phyloP scores from a whole-genome alignment of 2,113 vertebrate species.

The Takifugu flavidus region DNA sequence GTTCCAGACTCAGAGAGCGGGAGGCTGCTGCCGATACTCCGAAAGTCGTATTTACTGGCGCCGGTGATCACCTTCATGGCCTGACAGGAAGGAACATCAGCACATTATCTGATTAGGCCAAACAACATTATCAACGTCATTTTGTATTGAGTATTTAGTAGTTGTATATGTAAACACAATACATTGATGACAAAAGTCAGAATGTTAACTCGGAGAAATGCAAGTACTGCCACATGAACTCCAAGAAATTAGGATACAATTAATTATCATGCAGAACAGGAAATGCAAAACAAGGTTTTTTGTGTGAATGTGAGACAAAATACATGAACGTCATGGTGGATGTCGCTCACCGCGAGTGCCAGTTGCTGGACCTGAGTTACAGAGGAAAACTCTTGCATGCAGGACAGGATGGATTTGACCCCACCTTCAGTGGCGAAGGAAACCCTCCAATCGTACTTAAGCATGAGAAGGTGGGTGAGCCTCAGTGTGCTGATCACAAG shows the following conservation, averaged over 20 bases:
- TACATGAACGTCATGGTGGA: neutral
- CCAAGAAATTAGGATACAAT: too few relatives aligned
- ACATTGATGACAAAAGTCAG: too few relatives aligned
- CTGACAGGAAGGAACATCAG: slow-evolving; percentile 54
- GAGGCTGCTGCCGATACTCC: slow-evolving; percentile 55
- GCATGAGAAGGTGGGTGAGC: slow-evolving; percentile 82
- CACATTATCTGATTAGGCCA: neutral
- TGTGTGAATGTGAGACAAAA: neutral
- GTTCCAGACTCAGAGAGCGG: slow-evolving; percentile 78
- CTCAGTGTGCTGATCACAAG: slow-evolving; percentile 76
- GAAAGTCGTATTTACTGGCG: slow-evolving; percentile 77
- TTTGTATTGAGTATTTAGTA: too few relatives aligned
- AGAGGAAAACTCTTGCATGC: slow-evolving; percentile 83
- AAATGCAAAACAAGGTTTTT: too few relatives aligned
- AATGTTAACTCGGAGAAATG: too few relatives aligned
- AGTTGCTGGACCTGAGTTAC: slow-evolving; percentile 83
- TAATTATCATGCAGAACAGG: too few relatives aligned
- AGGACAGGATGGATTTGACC: slow-evolving; percentile 83
- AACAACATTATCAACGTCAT: too few relatives aligned
- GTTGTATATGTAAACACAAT: too few relatives aligned
- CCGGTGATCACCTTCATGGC: slow-evolving; percentile 87
- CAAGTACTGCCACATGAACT: too few relatives aligned
- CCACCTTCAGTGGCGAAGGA: slow-evolving; percentile 89
- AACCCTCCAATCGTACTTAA: slow-evolving; percentile 83
- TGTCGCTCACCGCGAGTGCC: slow-evolving; percentile 81